Conservation (phyloP, 2,888 invertebrate species). For the Strigamia transsilvanica region DNA sequence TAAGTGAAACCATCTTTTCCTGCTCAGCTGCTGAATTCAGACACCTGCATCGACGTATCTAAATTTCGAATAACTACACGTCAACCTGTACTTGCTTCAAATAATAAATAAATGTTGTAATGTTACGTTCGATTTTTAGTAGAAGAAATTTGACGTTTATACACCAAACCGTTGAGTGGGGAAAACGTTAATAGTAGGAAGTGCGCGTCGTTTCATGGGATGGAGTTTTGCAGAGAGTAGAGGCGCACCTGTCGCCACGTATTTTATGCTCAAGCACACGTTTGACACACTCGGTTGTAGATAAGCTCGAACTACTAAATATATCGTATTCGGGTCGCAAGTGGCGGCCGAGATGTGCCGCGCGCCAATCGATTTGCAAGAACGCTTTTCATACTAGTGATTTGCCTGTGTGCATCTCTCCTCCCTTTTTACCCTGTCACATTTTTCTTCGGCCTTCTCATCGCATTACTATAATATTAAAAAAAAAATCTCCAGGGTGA, state of each 20-base stretch:
- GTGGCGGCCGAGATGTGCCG: slow-evolving; percentile 33
- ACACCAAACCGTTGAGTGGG: background rate
- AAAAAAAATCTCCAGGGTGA: slow-evolving; percentile 36
- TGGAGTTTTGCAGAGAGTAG: slow-evolving; percentile 1
- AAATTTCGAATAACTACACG: too few species aligned
- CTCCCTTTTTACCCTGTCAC: background rate
- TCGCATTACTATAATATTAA: slow-evolving; percentile 12
- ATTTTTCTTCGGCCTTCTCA: background rate
- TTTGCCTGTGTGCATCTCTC: slow-evolving; percentile 23
- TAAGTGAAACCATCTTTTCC: too few species aligned
- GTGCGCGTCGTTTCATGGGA: background rate
- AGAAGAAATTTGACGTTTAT: background rate
- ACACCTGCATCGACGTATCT: too few species aligned
- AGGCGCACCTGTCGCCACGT: slow-evolving; percentile 40
- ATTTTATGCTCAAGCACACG: slow-evolving; percentile 45
- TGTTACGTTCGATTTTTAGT: too few species aligned
- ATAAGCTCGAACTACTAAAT: slow-evolving; percentile 41
- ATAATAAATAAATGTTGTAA: too few species aligned
- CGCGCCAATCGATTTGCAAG: slow-evolving; percentile 44
- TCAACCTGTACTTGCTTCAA: too few species aligned
- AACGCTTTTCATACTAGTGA: slow-evolving; percentile 21
- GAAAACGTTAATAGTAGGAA: slow-evolving; percentile 18
- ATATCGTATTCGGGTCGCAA: slow-evolving; percentile 47
- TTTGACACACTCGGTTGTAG: slow-evolving; percentile 41
- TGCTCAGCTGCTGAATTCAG: too few species aligned